Evolutionary conservation across 2,113 vertebrate species (phyloP), one percentile per base, ranked within the genome.

Genomic region (Caranx ignobilis): DNA sequence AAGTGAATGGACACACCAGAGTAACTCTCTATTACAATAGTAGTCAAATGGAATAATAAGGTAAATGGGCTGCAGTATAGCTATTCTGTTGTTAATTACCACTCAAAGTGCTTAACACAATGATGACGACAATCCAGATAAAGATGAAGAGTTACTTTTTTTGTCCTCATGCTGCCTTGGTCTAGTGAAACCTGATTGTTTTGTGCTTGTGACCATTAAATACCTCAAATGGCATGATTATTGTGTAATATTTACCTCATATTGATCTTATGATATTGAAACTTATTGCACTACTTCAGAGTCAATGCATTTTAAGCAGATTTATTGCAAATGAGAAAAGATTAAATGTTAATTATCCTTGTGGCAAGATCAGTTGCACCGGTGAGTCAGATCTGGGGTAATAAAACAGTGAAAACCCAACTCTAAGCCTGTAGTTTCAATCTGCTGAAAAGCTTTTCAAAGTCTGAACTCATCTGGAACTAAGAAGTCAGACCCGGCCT

Each of bases 401-500:
- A 9, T 41, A 81, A 35, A 47, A 10, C 35, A 10, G 15, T 16
- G 11, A 12, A 50, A 26, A 37, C n/a, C 12, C 8, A 50, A 50
- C 21, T 37, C 32, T 39, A n/a, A 76, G 39, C 55, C 43, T 64
- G 50, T 71, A 56, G 68, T 73, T 80, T 50, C 19, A 74, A 59
- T 70, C 54, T 15, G 52, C 54, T 83, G 64, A 85, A 69, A 52
- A 71, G 65, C 69, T 13, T 87, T 88, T 87, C 59, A 87, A 19
- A 79, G 34, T 57, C 67, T 71, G 45, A 84, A 75, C 60, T 90
- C 75, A 84, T 86, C 72, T 86, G 81, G 76, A 90, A 88, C 82
- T 82, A 83, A 85, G 77, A 74, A 71, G 56, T 47, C 67, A 41
- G 21, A 37, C 34, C 31, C 70, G 31, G 75, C 54, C 75, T 66